Evolutionary conservation across 2,888 invertebrate genomes (phyloP), one percentile per base, ranked within the genome.

Genomic region (Charanyca ferruginea): DNA sequence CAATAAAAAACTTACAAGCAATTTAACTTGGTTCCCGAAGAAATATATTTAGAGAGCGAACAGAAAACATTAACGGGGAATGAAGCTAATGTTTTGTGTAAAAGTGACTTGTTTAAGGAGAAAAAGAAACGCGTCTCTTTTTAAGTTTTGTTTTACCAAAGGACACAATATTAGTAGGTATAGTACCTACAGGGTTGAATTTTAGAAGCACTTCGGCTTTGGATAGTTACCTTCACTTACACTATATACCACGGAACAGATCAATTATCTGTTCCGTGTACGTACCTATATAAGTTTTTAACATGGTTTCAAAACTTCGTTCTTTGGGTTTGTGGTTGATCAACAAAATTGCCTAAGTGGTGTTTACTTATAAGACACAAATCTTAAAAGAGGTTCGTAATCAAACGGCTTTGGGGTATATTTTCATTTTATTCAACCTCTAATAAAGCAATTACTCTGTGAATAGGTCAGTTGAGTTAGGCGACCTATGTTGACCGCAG

Each of bases 1-100:
- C 75, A 72, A 81, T 82, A 82, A 79, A 79, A 71, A 79, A 79
- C 77, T 79, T 75, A 75, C 77, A 73, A 75, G 82, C 77, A 81
- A 81, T 81, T 81, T 81, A 81, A 79, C 80, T 81, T 77, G 60
- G 47, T 48, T 60, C 52, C 32, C 48, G 25, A 64, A 52, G 69
- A 79, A 72, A 69, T 78, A 66, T 72, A 82, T 73, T 74, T 73
- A 44, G 69, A 48, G 62, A 65, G 66, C 57, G 68, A 58, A 70
- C 66, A 66, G 66, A 74, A 68, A 70, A 67, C 74, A 77, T 72
- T 77, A 73, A 74, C 67, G 52, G 49, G 53, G 66, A 67, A 75
- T 64, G 54, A 77, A 77, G 77, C 63, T 68, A 80, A 77, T 80
- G 77, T 65, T 67, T 79, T 60, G 77, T 63, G 48, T 23, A 63